Evolutionary conservation across 2,113 vertebrate genomes (phyloP).

Genomic region (Salminus brasiliensis): DNA sequence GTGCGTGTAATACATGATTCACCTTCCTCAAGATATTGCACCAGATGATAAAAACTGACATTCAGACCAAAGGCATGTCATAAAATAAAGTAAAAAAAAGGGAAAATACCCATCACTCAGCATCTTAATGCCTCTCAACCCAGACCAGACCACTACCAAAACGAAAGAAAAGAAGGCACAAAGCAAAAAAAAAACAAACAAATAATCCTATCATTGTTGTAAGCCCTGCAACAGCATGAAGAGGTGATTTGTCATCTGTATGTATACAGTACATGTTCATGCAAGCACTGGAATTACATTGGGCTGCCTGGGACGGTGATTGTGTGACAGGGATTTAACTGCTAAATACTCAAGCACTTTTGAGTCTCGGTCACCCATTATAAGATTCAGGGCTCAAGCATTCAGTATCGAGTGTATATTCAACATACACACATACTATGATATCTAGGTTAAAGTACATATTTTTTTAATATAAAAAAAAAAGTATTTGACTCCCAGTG

Average conservation of each 20-base stretch:
- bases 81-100: conserved; percentile 16
- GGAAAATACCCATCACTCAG: not conserved
- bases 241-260: not conserved
- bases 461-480: conserved; percentile 60
- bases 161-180: conserved; percentile 66
- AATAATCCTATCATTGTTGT: conserved; percentile 28
- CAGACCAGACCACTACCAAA: conserved; percentile 8
- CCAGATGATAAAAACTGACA: conserved; percentile 42
- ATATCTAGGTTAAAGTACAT: conserved; percentile 39
- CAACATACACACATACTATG: conserved; percentile 53
- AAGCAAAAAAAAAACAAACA: conserved; percentile 54
- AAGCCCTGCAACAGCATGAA: not conserved
- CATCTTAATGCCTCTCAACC: conserved; percentile 1
- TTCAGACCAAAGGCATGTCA: conserved; percentile 24
- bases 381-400: conserved; percentile 35
- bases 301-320: conserved; percentile 1
- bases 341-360: not conserved
- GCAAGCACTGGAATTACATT: conserved; percentile 32
- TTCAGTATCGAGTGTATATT: conserved; percentile 58
- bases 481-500: conserved; percentile 49
- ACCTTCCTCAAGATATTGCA: conserved; percentile 51
- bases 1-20: conserved; percentile 45
- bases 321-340: not conserved
- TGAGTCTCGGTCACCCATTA: conserved; percentile 5
- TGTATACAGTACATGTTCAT: conserved; percentile 22